Conservation (phyloP, 2,797 vertebrate genomes). For the Ctenopoma multispine region DNA sequence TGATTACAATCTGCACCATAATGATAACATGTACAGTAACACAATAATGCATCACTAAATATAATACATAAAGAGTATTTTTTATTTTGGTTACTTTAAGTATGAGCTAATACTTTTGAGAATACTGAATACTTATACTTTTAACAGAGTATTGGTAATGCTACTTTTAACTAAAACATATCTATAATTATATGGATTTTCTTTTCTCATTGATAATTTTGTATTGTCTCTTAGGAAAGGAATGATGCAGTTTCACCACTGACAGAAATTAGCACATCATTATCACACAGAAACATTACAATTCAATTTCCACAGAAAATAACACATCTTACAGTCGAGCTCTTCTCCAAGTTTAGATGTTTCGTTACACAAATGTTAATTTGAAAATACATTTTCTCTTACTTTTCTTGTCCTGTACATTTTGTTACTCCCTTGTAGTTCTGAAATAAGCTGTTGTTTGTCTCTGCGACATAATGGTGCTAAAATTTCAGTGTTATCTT, state of each 20-base stretch:
- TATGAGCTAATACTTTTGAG: no score
- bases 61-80: no score
- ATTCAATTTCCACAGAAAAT: background rate
- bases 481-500: background rate
- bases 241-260: background rate
- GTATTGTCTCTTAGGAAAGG: background rate
- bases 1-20: no score
- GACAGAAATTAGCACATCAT: background rate
- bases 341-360: background rate
- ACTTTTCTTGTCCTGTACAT: background rate
- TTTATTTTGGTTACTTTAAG: no score
- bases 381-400: background rate
- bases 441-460: constrained; percentile 8
- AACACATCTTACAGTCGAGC: background rate
- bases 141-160: no score
- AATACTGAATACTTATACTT: no score
- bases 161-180: no score
- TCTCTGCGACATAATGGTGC: background rate
- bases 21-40: no score
- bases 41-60: no score
- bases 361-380: background rate
- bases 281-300: background rate
- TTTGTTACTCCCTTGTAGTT: background rate
- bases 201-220: background rate
- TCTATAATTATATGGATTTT: no score